Evolutionary conservation across 1,140 invertebrate species (phyloP).

Genomic region (Grapholita molesta): DNA sequence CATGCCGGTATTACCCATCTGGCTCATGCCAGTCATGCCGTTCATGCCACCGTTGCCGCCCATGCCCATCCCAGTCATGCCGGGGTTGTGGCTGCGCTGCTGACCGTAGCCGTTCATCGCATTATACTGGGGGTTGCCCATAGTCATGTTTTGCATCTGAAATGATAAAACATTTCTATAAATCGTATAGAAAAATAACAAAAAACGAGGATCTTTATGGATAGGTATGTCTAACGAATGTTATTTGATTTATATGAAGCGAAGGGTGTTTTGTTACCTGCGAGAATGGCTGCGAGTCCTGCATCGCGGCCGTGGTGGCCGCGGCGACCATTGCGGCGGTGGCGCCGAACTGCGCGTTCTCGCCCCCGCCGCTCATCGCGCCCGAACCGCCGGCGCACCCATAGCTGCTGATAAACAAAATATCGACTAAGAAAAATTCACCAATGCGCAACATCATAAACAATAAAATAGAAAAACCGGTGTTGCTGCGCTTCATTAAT

Average conservation of each 20-base stretch:
- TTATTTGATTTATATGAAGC: not conserved
- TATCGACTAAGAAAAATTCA: too few relatives aligned
- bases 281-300: slow-evolving; percentile 77
- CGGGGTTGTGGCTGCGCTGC: slow-evolving; percentile 75
- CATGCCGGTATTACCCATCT: slow-evolving; percentile 75
- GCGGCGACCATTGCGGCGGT: slow-evolving; percentile 76
- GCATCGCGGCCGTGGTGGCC: slow-evolving; percentile 75
- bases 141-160: slow-evolving; percentile 78
- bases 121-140: slow-evolving; percentile 76
- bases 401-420: slow-evolving; percentile 66
- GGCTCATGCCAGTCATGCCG: slow-evolving; percentile 78
- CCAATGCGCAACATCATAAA: too few relatives aligned
- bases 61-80: slow-evolving; percentile 82
- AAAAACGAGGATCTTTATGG: not conserved
- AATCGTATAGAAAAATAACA: not conserved
- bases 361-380: slow-evolving; percentile 78
- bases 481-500: not conserved
- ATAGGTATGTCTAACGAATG: not conserved
- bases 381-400: slow-evolving; percentile 74
- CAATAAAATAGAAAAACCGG: not conserved
- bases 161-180: not conserved
- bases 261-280: slow-evolving; percentile 51
- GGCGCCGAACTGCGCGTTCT: slow-evolving; percentile 75
- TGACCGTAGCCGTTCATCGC: slow-evolving; percentile 77
- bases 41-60: slow-evolving; percentile 81